Percentiles rank a stretch among this genome's conserved stretches.
Evolutionary conservation across 2,888 invertebrate species (phyloP).

Genomic region (Cheilosia pagana): DNA sequence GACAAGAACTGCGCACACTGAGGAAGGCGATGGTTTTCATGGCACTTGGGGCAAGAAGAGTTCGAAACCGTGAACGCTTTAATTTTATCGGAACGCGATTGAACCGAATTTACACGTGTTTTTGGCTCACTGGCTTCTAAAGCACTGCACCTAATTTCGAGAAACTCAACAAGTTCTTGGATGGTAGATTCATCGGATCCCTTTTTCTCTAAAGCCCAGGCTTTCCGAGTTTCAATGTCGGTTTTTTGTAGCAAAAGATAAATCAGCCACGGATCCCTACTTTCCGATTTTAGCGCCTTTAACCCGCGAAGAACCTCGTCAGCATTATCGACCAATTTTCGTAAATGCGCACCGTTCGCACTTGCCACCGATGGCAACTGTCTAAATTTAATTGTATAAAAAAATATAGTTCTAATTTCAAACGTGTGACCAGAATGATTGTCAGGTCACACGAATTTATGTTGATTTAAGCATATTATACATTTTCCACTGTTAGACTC

Average conservation of each 20-base stretch:
- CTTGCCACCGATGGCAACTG: background rate
- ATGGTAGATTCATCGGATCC: background rate
- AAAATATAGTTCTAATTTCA: no score
- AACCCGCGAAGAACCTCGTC: slow-evolving; percentile 21
- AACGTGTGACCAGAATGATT: no score
- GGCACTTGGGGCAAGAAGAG: background rate
- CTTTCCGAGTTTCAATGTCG: background rate
- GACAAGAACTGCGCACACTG: background rate
- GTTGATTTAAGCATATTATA: no score
- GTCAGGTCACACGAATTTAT: no score
- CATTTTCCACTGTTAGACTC: no score
- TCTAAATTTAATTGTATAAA: no score
- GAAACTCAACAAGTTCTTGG: background rate
- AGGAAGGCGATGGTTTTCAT: slow-evolving; percentile 10
- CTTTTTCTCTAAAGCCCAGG: slow-evolving; percentile 1
- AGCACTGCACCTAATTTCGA: slow-evolving; percentile 3
- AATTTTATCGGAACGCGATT: background rate
- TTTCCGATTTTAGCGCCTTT: background rate
- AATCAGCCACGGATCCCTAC: slow-evolving; percentile 10
- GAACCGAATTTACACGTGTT: background rate
- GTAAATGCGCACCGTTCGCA: background rate
- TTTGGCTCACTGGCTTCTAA: slow-evolving; percentile 26
- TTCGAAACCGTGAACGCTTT: slow-evolving; percentile 4
- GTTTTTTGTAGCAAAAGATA: slow-evolving; percentile 7
- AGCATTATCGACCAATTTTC: slow-evolving; percentile 14